Base-by-base conservation (phyloP, 2,888 invertebrate species). In the Brachypalpus laphriformis region DNA sequence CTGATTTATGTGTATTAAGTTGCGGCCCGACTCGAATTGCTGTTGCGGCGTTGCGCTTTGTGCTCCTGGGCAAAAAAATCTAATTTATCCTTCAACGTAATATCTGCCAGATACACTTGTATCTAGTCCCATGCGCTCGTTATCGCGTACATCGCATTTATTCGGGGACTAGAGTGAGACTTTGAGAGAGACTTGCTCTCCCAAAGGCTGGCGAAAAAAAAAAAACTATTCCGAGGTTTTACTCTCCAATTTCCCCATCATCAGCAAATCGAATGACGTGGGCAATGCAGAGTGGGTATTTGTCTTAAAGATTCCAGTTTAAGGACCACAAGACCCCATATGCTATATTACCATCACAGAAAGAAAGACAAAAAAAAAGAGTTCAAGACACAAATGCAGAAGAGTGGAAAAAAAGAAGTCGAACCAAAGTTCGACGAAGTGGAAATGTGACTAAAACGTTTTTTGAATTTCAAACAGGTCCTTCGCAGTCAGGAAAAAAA, bases 401-500 rank as follows among this genome's bases (percentile, higher is more conserved):
- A 42, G 16, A 65, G 45, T 56, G 6, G 25, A 82, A 65, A 31
- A 45, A 75, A 54, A 59, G 34, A 47, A 28, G 31, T 16, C 1
- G 22, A 70, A 70, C 28, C 59, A 66, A 80, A 61, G 61, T 75
- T 85, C 85, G 81, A 25, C 81, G 47, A 76, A 76, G 85, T 85
- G 85, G 81, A 85, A 85, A 85, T 85, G 85, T 85, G 76, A 81
- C 85, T 85, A 81, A 85, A 85, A 85, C 81, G 85, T 81, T 85
- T 81, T 75, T 54, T 71, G 85, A 85, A 85, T 85, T 71, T 71
- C 65, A 85, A 85, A 71, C 81, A 85, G 85, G 81, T 66, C 49
- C 59, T 71, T 45, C 20, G 14, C 47, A 31, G 9, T 28, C 37
- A 7, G 5, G 45, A 18, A 34, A 49, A 57, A 65, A 76, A 76